phyloP scores from a whole-genome alignment of 2,113 vertebrate species.

The Riparia riparia region DNA sequence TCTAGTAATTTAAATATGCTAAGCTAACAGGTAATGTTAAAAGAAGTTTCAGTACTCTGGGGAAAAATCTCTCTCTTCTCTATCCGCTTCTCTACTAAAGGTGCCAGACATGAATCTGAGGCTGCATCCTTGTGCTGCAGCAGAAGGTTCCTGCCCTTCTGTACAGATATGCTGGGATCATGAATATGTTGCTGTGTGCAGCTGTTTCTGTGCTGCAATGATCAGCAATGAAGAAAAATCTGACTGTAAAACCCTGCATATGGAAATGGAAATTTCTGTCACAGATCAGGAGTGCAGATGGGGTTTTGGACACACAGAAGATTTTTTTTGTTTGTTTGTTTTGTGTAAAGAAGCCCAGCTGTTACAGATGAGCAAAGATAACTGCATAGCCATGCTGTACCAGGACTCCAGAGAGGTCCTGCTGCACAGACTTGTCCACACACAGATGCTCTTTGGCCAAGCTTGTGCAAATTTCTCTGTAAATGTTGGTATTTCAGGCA shows the following conservation, averaged over 20 bases:
- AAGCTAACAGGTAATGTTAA: not conserved
- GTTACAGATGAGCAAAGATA: not conserved
- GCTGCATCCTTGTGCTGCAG: no score
- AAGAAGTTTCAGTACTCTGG: not conserved
- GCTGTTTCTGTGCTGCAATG: not conserved
- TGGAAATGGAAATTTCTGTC: not conserved
- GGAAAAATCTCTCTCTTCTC: not conserved
- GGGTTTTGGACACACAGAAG: not conserved
- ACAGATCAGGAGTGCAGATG: fast-evolving
- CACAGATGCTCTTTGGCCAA: not conserved
- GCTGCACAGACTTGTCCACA: fast-evolving
- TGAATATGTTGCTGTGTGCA: not conserved
- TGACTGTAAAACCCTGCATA: not conserved
- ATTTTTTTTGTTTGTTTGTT: not conserved
- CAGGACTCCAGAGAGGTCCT: not conserved
- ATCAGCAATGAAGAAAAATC: not conserved
- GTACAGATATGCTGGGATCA: not conserved
- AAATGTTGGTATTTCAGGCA: not conserved
- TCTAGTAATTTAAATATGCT: not conserved
- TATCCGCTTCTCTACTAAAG: not conserved
- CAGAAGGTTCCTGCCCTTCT: not conserved
- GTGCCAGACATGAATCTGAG: not conserved
- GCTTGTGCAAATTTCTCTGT: not conserved
- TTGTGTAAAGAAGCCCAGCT: not conserved
- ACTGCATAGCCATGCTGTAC: fast-evolving